Evolutionary conservation across 2,888 invertebrate genomes (phyloP), one percentile per base, ranked within the genome.

Genomic region (Scaptomyza reducta): DNA sequence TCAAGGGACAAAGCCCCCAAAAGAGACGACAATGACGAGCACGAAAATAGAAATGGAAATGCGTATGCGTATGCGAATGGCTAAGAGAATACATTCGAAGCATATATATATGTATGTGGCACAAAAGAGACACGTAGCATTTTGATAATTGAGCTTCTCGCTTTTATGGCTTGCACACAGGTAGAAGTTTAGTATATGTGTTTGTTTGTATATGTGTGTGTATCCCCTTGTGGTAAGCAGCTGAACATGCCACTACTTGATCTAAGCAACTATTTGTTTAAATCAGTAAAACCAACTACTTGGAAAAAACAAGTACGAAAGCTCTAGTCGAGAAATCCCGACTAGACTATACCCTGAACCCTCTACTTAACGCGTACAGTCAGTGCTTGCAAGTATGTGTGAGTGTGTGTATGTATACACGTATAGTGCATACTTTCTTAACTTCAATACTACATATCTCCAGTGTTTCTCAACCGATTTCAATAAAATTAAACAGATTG

Each of bases 111-210:
- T 38, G 9, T 38, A 9, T 38, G 14, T 38, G 50, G 40, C 47
- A 35, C 35, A 14, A 72, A 64, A 73, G n/a, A 33, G 74, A 74
- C 83, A 82, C 87, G 84, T 73, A 72, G 72, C 84, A 80, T 86
- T 82, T 85, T 86, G 84, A 86, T 86, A 82, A 82, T 82, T 82
- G 84, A 80, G 82, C 82, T 86, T 86, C 87, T 82, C 84, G 81
- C 77, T 86, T 82, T 86, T 86, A 82, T 82, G 69, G 81, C 69
- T 71, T 70, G 74, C 84, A 80, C 77, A 70, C 74, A 80, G 84
- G 74, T 86, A 63, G 59, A 40, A 74, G 70, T 61, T 67, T 56
- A 56, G 54, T 56, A 33, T 53, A 4, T 35, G 13, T 44, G 38
- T 13, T 1, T 41, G 16, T 47, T 4, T 50, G 9, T 35, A 4